Evolutionary conservation across 2,888 invertebrate species (phyloP), one percentile per base, ranked within the genome.

Genomic region (Terebella lapidaria): DNA sequence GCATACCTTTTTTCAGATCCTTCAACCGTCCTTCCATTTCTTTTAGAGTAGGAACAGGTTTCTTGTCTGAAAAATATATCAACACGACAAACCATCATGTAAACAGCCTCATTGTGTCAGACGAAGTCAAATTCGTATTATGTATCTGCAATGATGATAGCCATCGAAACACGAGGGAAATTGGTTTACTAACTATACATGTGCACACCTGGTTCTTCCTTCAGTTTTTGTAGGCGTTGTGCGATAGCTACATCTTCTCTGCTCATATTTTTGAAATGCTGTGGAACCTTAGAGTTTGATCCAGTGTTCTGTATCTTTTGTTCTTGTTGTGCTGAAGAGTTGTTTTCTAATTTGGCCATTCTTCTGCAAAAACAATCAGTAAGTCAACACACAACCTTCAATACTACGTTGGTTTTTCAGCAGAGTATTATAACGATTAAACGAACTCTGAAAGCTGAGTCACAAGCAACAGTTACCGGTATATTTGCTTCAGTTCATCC

Each of bases 181-280:
- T n/a, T 1, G 26, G 49, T 22, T 22, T 28, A 49, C 49, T 25
- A 18, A 29, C 52, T 27, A 42, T 58, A 20, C 35, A 22, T 4
- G 26, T 30, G 27, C n/a, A n/a, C n/a, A n/a, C n/a, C n/a, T n/a
- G n/a, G n/a, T n/a, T 42, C 51, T 24, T 55, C 55, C 47, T 55
- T 57, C 52, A 42, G 65, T 58, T 72, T 74, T 27, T 75, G 72
- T 3, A 78, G 67, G 60, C 78, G 69, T 62, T 74, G 65, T 42
- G 73, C 73, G 28, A 78, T 74, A 35, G 76, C 75, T 30, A 68
- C 60, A 59, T 78, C 78, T 49, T 72, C 71, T 57, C 70, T 66
- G 3, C 42, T 49, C 35, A 58, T 22, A n/a, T 55, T 55, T 29
- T 24, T 57, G 25, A 10, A n/a, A 15, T 22, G 4, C 24, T 4